Conservation (phyloP, 2,888 invertebrate species). For the Chydorus sphaericus region DNA sequence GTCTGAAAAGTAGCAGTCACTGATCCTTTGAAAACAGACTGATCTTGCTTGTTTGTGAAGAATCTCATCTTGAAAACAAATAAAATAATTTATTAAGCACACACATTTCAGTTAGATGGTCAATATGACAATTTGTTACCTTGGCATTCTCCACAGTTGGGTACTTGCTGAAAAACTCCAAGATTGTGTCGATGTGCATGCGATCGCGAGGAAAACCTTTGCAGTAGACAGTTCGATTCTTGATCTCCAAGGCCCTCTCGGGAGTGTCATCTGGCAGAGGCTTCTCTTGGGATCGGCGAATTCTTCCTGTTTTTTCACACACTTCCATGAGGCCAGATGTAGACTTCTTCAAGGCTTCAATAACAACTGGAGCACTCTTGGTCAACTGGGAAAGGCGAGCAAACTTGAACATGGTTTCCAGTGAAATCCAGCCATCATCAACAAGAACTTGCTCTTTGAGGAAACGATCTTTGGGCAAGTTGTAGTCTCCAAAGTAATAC, state of each 20-base stretch:
- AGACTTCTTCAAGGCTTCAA: slow-evolving; percentile 57
- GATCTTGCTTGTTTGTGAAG: slow-evolving; percentile 40
- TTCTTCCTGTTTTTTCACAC: slow-evolving; percentile 50
- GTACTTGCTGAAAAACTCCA: slow-evolving; percentile 53
- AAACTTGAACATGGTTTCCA: slow-evolving; percentile 71
- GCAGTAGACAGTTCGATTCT: slow-evolving; percentile 62
- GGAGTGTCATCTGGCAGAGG: slow-evolving; percentile 73
- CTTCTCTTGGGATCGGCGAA: slow-evolving; percentile 54
- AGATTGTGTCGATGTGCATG: slow-evolving; percentile 48
- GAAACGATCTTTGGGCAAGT: slow-evolving; percentile 83
- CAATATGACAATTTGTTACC: slow-evolving; percentile 16
- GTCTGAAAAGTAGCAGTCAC: slow-evolving; percentile 75
- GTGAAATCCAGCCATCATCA: slow-evolving; percentile 81
- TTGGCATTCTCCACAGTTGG: slow-evolving; percentile 51
- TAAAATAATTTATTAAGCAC: not conserved
- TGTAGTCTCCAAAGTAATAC: slow-evolving; percentile 77
- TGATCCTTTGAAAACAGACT: slow-evolving; percentile 68
- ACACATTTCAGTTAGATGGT: not conserved
- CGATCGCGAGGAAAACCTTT: slow-evolving; percentile 68
- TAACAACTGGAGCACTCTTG: slow-evolving; percentile 51
- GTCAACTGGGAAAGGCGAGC: slow-evolving; percentile 64
- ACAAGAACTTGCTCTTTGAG: slow-evolving; percentile 68
- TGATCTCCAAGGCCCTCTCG: slow-evolving; percentile 61
- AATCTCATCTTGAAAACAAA: slow-evolving; percentile 32
- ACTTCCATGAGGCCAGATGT: slow-evolving; percentile 56